These are phyloP conservation scores for Leptonema lineaticorne DNA, from an alignment of 1,140 invertebrate species.

Conservation along the genomic window DNA sequence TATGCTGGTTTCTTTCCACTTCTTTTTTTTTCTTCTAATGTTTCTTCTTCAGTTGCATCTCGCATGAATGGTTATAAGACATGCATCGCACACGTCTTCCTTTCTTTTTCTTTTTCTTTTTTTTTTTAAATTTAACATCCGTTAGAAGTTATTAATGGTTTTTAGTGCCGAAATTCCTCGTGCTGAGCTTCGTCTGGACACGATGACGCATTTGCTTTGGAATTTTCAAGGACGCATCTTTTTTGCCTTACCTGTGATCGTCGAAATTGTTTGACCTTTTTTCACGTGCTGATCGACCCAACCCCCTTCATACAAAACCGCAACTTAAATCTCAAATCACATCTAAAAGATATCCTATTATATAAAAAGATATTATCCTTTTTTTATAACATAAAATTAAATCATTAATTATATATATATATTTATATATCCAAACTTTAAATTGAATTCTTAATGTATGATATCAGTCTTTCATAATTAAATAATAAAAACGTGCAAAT, in stretches of 20 bases:
- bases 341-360: too few species aligned
- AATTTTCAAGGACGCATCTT: conserved; percentile 24
- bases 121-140: neutral
- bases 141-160: conserved; percentile 25
- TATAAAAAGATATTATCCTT: too few species aligned
- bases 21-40: too few species aligned
- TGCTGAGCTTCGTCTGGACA: conserved; percentile 6
- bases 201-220: conserved; percentile 32
- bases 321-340: neutral
- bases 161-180: conserved; percentile 33
- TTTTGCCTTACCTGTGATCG: conserved; percentile 5
- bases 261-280: conserved; percentile 10
- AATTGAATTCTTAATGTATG: too few species aligned
- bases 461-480: too few species aligned
- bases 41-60: neutral
- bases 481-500: too few species aligned
- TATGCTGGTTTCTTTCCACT: too few species aligned
- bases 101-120: too few species aligned
- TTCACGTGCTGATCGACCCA: neutral
- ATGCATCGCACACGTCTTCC: conserved; percentile 5
- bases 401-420: too few species aligned
- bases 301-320: neutral
- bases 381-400: too few species aligned
- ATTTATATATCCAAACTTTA: too few species aligned
- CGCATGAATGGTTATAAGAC: neutral